Base-by-base conservation (phyloP, 2,888 invertebrate species). In the Mesoligia furuncula region DNA sequence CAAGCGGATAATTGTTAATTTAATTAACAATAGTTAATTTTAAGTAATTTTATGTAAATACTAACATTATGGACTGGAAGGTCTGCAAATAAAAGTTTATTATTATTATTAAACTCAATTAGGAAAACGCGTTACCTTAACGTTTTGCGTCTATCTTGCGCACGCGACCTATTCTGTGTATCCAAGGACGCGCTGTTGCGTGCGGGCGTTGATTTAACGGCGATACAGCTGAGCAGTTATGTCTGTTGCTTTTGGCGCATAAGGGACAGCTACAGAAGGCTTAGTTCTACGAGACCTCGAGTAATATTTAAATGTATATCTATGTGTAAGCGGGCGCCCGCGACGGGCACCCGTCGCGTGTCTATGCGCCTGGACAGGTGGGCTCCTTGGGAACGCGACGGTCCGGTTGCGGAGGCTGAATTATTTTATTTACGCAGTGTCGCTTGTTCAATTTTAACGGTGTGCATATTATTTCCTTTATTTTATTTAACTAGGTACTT, bases 131-230 rank as follows among this genome's bases (percentile, higher is more conserved):
- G 42, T 65, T 15, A 27, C 24, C 20, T 70, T 27, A 77, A 54
- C 6, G 59, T 77, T 80, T 17, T 17, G 13, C 48, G 8, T 48
- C 3, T 36, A 36, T 42, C 64, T 54, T 65, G 83, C 59, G 73
- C 70, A 78, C 74, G 74, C 51, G 75, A 75, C 73, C 64, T n/a
- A 69, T 73, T 75, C 51, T 20, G 27, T 24, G 8, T 64, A 42
- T n/a, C 27, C 79, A 83, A 79, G 86, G 86, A 62, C 75, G 57
- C n/a, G n/a, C 45, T 31, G 75, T 79, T 75, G 81, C 87, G 82
- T 85, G 86, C 48, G 66, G 17, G 36, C 74, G 66, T 62, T 80
- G 70, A 80, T 77, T 80, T 57, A 61, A 76, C 64, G 42, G 65
- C 61, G 62, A 61, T 77, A 76, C 54, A 54, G 39, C 27, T 45